phyloP scores from a whole-genome alignment of 2,113 vertebrate species.

The Dryoscopus gambensis region DNA sequence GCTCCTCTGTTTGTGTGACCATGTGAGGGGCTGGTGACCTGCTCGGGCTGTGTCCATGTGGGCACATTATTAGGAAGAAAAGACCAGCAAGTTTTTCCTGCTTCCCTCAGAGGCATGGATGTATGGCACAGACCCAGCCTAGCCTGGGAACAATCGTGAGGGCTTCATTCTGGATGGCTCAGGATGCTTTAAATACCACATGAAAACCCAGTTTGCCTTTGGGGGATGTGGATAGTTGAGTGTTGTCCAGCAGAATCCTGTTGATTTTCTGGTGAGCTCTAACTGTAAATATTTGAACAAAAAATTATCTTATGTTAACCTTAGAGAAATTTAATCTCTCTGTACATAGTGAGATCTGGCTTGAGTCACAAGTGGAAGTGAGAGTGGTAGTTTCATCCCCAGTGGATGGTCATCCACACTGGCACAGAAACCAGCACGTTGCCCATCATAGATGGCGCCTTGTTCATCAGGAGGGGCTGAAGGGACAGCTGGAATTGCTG shows the following conservation, averaged over 20 bases:
- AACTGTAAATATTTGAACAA: conserved; percentile 23
- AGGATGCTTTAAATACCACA: background rate
- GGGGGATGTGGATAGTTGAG: background rate
- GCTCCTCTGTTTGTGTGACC: background rate
- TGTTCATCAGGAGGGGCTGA: background rate
- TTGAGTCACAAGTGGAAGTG: background rate
- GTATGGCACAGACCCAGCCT: background rate
- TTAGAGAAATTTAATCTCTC: conserved; percentile 11
- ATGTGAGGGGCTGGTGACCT: background rate
- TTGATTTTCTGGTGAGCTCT: background rate
- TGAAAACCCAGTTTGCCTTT: background rate
- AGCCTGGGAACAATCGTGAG: background rate
- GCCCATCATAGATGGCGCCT: background rate
- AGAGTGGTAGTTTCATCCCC: background rate
- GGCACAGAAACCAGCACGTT: background rate
- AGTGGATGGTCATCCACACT: background rate
- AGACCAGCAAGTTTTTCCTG: background rate
- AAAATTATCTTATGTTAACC: background rate
- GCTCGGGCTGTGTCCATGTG: background rate
- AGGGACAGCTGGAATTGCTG: background rate
- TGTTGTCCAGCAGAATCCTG: background rate
- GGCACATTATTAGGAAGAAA: background rate
- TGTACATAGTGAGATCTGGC: background rate
- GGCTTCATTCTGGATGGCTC: background rate
- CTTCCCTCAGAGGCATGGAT: background rate